phyloP scores from a whole-genome alignment of 2,888 invertebrate species.

The Smittia aterrima region DNA sequence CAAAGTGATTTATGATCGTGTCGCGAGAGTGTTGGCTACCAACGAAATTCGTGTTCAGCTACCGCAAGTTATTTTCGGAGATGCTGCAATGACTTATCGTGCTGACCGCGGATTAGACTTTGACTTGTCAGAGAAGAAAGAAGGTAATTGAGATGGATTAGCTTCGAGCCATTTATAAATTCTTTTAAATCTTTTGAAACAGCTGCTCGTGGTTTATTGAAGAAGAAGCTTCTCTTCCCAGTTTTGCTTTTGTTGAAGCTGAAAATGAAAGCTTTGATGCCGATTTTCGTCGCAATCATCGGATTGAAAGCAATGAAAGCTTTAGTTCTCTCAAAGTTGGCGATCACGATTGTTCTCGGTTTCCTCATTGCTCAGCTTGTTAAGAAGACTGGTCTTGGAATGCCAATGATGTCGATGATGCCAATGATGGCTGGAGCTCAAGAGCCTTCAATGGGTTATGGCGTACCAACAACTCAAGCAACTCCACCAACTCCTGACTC shows the following conservation, averaged over 20 bases:
- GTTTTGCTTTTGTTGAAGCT: conserved; percentile 75
- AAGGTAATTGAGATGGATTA: conserved; percentile 45
- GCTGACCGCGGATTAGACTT: conserved; percentile 66
- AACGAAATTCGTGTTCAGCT: conserved; percentile 71
- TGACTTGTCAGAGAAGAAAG: conserved; percentile 57
- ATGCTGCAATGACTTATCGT: conserved; percentile 65
- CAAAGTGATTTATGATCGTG: conserved; percentile 71
- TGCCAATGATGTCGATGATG: conserved; percentile 61
- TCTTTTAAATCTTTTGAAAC: conserved; percentile 44
- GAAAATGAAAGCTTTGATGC: conserved; percentile 81
- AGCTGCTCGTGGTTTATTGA: conserved; percentile 77
- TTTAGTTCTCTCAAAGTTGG: conserved; percentile 77
- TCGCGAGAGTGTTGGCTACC: conserved; percentile 67
- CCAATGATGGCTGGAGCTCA: conserved; percentile 52
- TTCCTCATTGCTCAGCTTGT: conserved; percentile 76
- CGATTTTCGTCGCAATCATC: conserved; percentile 74
- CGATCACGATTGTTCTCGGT: conserved; percentile 75
- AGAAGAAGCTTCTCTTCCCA: conserved; percentile 80
- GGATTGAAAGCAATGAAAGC: conserved; percentile 82
- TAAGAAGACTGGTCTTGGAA: conserved; percentile 74
- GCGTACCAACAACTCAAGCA: conserved; percentile 58
- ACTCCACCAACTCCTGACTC: conserved; percentile 61
- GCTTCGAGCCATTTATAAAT: background rate
- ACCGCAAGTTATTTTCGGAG: conserved; percentile 69
- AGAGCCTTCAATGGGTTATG: conserved; percentile 65